A percentile compares a stretch with the other conserved stretches of the same genome.
Evolutionary conservation across 2,113 vertebrate genomes (phyloP).

Genomic region (Leiothrix lutea): DNA sequence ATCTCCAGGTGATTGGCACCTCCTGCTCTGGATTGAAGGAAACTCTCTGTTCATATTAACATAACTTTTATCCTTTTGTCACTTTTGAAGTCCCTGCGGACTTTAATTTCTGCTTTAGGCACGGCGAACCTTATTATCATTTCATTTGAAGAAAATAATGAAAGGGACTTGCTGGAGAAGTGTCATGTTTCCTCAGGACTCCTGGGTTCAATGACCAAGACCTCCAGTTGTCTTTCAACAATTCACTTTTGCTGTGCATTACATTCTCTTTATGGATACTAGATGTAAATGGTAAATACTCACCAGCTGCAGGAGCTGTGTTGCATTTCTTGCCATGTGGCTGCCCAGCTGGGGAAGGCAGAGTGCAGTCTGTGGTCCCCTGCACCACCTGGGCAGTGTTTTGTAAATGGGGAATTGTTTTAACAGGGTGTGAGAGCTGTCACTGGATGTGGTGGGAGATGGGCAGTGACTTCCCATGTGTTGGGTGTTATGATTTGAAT

Average conservation of each 20-base stretch:
- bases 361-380: neutral
- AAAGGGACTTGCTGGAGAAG: neutral
- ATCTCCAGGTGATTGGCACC: constrained; percentile 4
- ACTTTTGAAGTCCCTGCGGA: neutral
- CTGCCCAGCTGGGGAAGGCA: neutral
- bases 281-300: neutral
- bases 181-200: neutral
- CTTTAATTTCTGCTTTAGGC: constrained; percentile 1
- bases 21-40: neutral
- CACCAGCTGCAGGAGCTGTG: neutral
- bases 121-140: neutral
- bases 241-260: neutral
- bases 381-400: neutral
- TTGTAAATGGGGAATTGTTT: neutral
- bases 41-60: neutral
- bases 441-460: neutral
- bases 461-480: neutral
- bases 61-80: constrained; percentile 2
- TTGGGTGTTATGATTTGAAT: fast-evolving
- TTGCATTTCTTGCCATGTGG: neutral
- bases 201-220: neutral
- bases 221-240: neutral
- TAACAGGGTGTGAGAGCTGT: neutral
- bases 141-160: constrained; percentile 19
- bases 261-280: neutral